phyloP scores from a whole-genome alignment of 2,113 vertebrate species.

The Nymphicus hollandicus region DNA sequence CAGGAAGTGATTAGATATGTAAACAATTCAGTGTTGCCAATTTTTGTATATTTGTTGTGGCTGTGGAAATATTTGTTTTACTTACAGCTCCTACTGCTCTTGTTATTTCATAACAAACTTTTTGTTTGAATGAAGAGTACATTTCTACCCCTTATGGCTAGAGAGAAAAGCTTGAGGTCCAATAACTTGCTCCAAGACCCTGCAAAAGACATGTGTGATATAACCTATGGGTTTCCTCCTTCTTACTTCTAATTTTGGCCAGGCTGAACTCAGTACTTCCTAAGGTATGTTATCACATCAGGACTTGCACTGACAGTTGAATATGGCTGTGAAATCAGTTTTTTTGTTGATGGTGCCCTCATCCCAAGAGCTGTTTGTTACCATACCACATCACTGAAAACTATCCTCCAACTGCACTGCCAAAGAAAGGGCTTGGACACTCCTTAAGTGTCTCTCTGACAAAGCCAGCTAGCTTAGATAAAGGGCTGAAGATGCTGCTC shows the following conservation, averaged over 20 bases:
- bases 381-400: rapidly evolving
- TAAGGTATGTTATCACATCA: neutral
- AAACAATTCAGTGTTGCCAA: neutral
- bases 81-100: neutral
- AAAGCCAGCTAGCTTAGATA: neutral
- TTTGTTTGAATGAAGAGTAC: neutral
- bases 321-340: neutral
- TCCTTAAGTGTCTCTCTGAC: neutral
- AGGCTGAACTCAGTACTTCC: neutral
- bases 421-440: neutral
- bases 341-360: neutral
- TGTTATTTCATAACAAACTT: neutral
- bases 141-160: neutral
- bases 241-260: neutral
- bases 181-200: neutral
- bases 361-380: neutral
- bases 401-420: neutral
- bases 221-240: neutral
- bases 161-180: neutral
- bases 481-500: neutral
- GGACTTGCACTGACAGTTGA: neutral
- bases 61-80: neutral
- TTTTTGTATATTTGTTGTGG: neutral
- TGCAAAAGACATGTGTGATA: neutral
- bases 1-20: neutral